Evolutionary conservation across 2,113 vertebrate species (phyloP).

Genomic region (Vulpes vulpes): DNA sequence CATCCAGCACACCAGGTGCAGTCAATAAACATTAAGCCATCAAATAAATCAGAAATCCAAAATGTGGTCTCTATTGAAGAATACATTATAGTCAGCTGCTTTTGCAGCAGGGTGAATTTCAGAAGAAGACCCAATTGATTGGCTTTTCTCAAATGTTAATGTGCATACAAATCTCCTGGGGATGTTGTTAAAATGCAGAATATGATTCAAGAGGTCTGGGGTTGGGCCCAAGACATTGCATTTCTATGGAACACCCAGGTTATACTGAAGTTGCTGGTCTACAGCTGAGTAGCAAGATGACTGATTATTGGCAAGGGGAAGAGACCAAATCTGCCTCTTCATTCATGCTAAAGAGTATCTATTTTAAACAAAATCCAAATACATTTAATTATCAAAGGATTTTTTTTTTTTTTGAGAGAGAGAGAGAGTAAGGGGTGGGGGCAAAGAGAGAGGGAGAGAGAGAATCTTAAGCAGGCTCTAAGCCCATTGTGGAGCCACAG

Average conservation of each 20-base stretch:
- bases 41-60: constrained; percentile 77
- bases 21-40: constrained; percentile 78
- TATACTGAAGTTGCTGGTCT: background rate
- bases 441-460: background rate
- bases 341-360: background rate
- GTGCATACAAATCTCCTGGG: constrained; percentile 52
- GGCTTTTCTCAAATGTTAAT: constrained; percentile 54
- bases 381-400: constrained; percentile 22
- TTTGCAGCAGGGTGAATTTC: constrained; percentile 63
- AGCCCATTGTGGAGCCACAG: background rate
- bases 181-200: constrained; percentile 52
- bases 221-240: background rate
- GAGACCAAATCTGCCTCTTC: background rate
- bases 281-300: background rate
- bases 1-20: constrained; percentile 72
- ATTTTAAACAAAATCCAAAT: constrained; percentile 12
- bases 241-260: constrained; percentile 4
- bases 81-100: constrained; percentile 64
- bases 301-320: background rate
- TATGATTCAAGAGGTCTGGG: constrained; percentile 5
- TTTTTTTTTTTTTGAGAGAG: background rate
- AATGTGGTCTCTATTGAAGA: constrained; percentile 58
- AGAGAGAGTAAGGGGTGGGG: background rate
- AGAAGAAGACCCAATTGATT: constrained; percentile 65
- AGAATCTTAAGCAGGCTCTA: background rate